phyloP scores from a whole-genome alignment of 2,888 invertebrate species.

The Caprella mutica region DNA sequence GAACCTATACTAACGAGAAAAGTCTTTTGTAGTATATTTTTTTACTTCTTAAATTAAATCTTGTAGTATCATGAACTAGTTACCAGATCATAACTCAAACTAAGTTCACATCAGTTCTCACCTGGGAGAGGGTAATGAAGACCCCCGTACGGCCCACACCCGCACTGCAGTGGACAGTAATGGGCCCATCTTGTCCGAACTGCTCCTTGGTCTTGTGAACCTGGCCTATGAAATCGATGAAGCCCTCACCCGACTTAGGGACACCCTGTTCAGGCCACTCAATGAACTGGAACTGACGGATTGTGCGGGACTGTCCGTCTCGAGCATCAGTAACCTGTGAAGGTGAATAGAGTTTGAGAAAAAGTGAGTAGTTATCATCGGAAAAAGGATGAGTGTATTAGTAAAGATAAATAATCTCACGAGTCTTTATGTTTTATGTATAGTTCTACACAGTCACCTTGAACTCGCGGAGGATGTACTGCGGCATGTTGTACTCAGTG shows the following conservation, averaged over 20 bases:
- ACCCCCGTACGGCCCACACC: conserved; percentile 98
- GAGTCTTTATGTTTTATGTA: too few relatives aligned
- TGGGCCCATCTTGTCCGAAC: conserved; percentile 98
- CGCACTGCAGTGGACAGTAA: conserved; percentile 89
- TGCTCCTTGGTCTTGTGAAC: conserved; percentile 99
- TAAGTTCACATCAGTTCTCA: too few relatives aligned
- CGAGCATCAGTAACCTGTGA: conserved; percentile 77
- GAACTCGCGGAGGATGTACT: conserved; percentile 96
- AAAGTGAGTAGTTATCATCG: too few relatives aligned
- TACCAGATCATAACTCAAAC: too few relatives aligned
- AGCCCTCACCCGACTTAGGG: conserved; percentile 94
- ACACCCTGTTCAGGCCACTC: conserved; percentile 88
- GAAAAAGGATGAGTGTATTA: too few relatives aligned
- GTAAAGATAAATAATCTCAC: too few relatives aligned
- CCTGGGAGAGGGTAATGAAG: conserved; percentile 93
- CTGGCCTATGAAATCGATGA: conserved; percentile 98
- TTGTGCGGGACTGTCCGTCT: conserved; percentile 88
- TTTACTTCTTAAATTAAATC: too few relatives aligned
- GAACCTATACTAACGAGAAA: too few relatives aligned
- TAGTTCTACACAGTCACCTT: too few relatives aligned
- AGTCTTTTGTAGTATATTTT: too few relatives aligned
- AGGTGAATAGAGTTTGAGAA: too few relatives aligned
- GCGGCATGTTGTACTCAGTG: conserved; percentile 99
- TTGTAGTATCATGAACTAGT: too few relatives aligned
- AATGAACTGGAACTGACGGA: conserved; percentile 91